Conservation (phyloP, 2,797 vertebrate genomes). For the Cossypha heuglini region DNA sequence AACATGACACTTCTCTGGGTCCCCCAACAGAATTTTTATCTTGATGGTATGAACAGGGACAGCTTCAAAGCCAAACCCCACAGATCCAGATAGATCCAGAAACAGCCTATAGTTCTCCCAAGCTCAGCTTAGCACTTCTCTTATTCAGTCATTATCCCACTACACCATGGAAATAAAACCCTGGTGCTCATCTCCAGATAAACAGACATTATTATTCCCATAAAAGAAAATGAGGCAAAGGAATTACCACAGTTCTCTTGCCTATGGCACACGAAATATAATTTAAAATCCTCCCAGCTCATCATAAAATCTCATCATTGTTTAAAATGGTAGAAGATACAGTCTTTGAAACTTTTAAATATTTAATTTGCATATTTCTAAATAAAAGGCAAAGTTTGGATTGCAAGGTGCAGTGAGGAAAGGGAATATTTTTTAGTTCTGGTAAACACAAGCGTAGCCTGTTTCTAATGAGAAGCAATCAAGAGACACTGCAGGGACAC, state of each 20-base stretch:
- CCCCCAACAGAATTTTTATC: background rate
- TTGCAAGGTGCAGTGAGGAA: background rate
- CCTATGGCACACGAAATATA: background rate
- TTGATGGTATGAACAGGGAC: background rate
- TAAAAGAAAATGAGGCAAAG: background rate
- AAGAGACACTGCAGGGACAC: constrained; percentile 49
- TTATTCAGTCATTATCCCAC: background rate
- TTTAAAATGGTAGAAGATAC: background rate
- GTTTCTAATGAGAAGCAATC: constrained; percentile 47
- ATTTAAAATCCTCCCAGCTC: background rate
- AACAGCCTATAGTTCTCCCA: background rate
- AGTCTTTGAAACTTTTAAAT: constrained; percentile 1
- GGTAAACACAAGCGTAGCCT: background rate
- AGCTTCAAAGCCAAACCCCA: background rate
- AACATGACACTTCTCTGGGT: background rate
- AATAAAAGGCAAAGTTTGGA: background rate
- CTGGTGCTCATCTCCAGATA: background rate
- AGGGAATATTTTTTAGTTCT: constrained; percentile 23
- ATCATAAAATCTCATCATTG: background rate
- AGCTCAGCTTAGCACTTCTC: background rate
- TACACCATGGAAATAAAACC: background rate
- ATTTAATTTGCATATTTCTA: constrained; percentile 7
- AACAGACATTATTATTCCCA: background rate
- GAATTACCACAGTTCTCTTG: background rate
- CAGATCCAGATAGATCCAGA: background rate